Conservation (phyloP, 2,113 vertebrate genomes). For the Platichthys stellatus region DNA sequence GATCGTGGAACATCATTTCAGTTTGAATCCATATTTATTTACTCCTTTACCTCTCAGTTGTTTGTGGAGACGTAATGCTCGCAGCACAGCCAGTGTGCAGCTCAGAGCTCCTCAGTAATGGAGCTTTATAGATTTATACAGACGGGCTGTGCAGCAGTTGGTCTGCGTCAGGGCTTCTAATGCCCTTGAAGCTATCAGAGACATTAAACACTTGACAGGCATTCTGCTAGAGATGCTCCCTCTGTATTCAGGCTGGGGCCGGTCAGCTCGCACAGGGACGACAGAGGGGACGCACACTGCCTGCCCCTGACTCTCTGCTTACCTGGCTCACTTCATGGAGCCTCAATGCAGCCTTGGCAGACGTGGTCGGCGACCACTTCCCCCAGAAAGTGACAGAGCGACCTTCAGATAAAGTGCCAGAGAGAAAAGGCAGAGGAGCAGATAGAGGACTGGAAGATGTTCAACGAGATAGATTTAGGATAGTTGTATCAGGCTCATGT, state of each 20-base stretch:
- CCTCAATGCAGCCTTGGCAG: constrained; percentile 43
- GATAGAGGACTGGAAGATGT: constrained; percentile 13
- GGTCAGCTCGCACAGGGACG: constrained; percentile 26
- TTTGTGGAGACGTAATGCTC: constrained; percentile 38
- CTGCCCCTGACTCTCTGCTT: constrained; percentile 22
- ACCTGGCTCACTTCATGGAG: constrained; percentile 21
- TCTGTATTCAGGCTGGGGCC: constrained; percentile 24
- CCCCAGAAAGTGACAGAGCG: constrained; percentile 19
- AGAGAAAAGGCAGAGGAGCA: neutral
- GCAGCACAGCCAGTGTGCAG: constrained; percentile 14
- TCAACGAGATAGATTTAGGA: neutral
- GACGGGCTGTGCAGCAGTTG: constrained; percentile 40
- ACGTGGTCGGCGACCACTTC: constrained; percentile 20
- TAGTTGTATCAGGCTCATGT: neutral
- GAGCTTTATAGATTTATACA: constrained; percentile 54
- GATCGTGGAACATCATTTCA: constrained; percentile 9
- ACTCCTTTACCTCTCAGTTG: constrained; percentile 25
- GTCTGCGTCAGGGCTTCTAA: constrained; percentile 53
- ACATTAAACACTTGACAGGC: constrained; percentile 71
- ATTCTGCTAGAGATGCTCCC: constrained; percentile 60
- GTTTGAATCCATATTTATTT: constrained; percentile 49
- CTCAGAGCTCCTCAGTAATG: constrained; percentile 47
- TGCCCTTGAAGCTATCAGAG: constrained; percentile 67
- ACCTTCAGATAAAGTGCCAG: constrained; percentile 42
- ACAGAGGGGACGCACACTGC: constrained; percentile 4